Conservation (phyloP, 2,888 invertebrate genomes). For the Eucera pruinosa region DNA sequence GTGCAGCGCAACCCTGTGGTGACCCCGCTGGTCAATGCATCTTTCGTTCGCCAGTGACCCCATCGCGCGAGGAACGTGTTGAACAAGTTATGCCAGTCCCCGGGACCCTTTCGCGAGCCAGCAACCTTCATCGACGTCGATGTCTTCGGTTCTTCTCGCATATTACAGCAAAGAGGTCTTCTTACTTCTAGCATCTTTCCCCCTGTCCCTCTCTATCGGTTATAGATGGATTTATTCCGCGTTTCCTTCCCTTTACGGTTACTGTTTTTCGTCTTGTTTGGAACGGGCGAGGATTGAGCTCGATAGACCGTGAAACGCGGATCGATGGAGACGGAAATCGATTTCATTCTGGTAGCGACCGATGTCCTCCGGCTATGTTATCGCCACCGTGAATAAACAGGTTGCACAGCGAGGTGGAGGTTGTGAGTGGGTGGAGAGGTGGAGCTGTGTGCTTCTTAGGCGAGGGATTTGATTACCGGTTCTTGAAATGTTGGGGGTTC, state of each 20-base stretch:
- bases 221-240: constrained; percentile 4
- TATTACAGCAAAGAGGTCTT: constrained; percentile 31
- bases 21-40: constrained; percentile 77
- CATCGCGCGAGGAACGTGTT: constrained; percentile 78
- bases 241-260: not conserved
- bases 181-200: too few relatives aligned
- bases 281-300: constrained; percentile 33
- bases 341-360: constrained; percentile 67
- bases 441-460: not conserved
- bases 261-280: constrained; percentile 16
- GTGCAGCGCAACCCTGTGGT: constrained; percentile 72
- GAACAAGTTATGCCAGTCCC: constrained; percentile 78
- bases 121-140: constrained; percentile 47
- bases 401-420: not conserved
- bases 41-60: constrained; percentile 77
- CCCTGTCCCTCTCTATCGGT: not conserved
- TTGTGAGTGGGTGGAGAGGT: constrained; percentile 14
- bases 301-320: constrained; percentile 67
- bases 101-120: constrained; percentile 41
- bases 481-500: not conserved
- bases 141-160: constrained; percentile 43
- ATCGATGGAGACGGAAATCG: constrained; percentile 63
- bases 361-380: constrained; percentile 54
- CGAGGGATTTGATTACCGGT: not conserved
- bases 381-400: constrained; percentile 55